Conservation (phyloP, 2,888 invertebrate genomes). For the Drosophila longiperda region DNA sequence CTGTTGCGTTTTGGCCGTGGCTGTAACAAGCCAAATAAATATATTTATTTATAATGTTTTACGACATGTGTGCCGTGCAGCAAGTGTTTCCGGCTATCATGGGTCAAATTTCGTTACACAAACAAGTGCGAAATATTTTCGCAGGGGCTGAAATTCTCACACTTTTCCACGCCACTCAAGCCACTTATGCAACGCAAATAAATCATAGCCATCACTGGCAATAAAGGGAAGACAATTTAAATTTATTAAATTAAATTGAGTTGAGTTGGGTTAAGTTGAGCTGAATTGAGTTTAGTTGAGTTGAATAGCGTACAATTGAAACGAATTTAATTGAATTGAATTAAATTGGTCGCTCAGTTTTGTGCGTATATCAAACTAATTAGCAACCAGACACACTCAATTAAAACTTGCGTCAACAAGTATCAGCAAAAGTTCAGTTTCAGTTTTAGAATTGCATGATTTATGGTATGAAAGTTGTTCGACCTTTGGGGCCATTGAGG, state of each 20-base stretch:
- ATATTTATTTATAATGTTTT: slow-evolving; percentile 27
- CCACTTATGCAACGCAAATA: slow-evolving; percentile 51
- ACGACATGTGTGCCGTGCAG: slow-evolving; percentile 15
- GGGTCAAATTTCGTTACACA: slow-evolving; percentile 15
- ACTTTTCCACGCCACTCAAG: slow-evolving; percentile 38
- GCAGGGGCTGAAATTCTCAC: slow-evolving; percentile 27
- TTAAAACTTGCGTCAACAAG: slow-evolving; percentile 38
- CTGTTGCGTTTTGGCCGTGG: slow-evolving; percentile 23
- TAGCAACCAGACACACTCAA: slow-evolving; percentile 47
- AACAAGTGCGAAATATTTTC: slow-evolving; percentile 19
- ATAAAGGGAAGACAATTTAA: slow-evolving; percentile 26
- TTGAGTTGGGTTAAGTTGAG: slow-evolving; percentile 17
- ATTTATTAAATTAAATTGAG: slow-evolving; percentile 38
- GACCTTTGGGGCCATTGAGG: slow-evolving; percentile 49
- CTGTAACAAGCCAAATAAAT: slow-evolving; percentile 32
- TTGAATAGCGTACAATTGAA: slow-evolving; percentile 8
- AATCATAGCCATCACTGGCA: slow-evolving; percentile 34
- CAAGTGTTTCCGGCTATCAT: slow-evolving; percentile 52
- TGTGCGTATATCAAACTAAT: slow-evolving; percentile 59
- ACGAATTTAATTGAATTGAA: slow-evolving; percentile 26
- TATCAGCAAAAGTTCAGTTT: slow-evolving; percentile 9
- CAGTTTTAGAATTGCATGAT: slow-evolving; percentile 61
- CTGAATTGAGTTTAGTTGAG: slow-evolving; percentile 20
- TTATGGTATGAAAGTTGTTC: slow-evolving; percentile 62
- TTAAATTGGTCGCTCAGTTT: slow-evolving; percentile 50